phyloP scores from a whole-genome alignment of 2,113 vertebrate genomes.

The Pimephales promelas region DNA sequence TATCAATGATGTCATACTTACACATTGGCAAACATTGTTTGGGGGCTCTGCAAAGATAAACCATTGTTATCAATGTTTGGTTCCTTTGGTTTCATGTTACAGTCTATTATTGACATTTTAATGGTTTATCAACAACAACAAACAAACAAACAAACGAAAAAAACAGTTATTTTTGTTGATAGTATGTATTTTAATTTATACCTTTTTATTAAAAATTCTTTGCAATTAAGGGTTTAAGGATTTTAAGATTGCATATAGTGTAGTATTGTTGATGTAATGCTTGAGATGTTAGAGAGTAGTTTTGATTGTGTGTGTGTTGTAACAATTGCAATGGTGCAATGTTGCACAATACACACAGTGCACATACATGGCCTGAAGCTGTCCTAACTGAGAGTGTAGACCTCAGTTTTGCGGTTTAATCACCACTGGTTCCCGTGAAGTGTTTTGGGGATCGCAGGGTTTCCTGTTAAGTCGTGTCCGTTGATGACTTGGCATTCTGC shows the following conservation, averaged over 20 bases:
- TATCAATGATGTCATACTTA: neutral
- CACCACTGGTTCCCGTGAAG: neutral
- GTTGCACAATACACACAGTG: neutral
- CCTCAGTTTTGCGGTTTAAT: slow-evolving; percentile 1
- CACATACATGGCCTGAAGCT: neutral
- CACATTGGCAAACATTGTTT: neutral
- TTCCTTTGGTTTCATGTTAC: neutral
- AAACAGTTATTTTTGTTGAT: neutral
- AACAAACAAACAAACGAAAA: neutral
- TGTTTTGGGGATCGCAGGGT: neutral
- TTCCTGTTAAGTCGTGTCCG: neutral
- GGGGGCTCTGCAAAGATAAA: neutral
- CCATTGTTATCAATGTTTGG: neutral
- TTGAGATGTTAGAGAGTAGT: neutral
- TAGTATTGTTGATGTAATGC: neutral
- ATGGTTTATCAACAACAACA: neutral
- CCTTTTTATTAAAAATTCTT: neutral
- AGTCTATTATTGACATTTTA: neutral
- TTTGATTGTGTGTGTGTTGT: neutral
- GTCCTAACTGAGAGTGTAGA: neutral
- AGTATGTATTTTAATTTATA: neutral
- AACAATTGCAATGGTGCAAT: slow-evolving; percentile 7
- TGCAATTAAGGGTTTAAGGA: neutral
- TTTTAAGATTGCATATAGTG: neutral
- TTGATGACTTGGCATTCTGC: slow-evolving; percentile 21